phyloP scores from a whole-genome alignment of 2,113 vertebrate species.

The Mormyrus lacerda region DNA sequence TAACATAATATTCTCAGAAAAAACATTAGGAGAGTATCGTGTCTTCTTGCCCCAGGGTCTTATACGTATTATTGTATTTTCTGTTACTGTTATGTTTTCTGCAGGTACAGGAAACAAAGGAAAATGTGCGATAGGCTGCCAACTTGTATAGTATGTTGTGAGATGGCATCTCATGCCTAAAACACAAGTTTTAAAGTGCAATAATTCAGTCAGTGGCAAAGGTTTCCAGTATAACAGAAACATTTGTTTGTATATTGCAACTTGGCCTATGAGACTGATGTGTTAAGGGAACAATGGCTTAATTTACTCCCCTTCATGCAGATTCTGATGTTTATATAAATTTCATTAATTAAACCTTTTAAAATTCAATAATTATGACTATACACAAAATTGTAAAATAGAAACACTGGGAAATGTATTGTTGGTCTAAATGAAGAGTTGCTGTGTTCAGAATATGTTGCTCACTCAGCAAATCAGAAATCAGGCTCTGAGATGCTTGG shows the following conservation, averaged over 20 bases:
- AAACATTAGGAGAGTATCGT: background rate
- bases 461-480: background rate
- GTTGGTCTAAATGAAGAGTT: background rate
- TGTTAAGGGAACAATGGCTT: background rate
- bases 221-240: background rate
- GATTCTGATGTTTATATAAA: background rate
- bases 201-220: conserved; percentile 16
- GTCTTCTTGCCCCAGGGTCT: background rate
- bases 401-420: background rate
- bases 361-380: background rate
- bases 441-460: background rate
- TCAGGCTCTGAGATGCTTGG: background rate
- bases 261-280: background rate
- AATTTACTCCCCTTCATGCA: conserved; percentile 3
- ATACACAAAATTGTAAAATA: background rate
- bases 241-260: background rate
- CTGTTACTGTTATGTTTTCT: conserved; percentile 21
- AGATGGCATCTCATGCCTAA: background rate
- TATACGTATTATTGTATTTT: conserved; percentile 1
- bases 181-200: conserved; percentile 7
- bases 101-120: conserved; percentile 28
- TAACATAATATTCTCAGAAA: background rate
- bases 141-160: background rate
- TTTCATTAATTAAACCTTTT: background rate
- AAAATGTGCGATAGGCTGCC: conserved; percentile 33